Base-by-base conservation (phyloP, 2,113 vertebrate genomes). In the Irena cyanogastra region DNA sequence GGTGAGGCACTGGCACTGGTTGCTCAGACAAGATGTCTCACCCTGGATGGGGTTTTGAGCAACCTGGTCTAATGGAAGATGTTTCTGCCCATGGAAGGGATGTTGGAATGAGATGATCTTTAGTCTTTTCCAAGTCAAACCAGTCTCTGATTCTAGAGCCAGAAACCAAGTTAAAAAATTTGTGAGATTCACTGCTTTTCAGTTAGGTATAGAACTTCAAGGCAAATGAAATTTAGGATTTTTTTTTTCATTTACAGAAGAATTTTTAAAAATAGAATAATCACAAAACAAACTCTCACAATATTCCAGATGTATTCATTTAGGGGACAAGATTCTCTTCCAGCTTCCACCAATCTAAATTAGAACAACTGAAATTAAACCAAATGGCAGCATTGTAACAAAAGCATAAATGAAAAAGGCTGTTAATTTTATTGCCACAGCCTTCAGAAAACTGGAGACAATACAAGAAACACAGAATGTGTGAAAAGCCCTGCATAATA, bases 401-500 rank as follows among this genome's bases (percentile, higher is more conserved):
- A 70, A 10, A 20, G 20, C 28, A 47, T 59, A 91, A 83, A 86
- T 41, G 14, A 74, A 91, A 90, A 71, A 88, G 47, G 26, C 31
- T 68, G 35, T 70, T 80, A 78, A 81, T 80, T 86, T 88, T 93
- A 90, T 74, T 60, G 66, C 85, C 79, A 59, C 49, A 83, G 86
- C 50, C 87, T 92, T 69, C 65, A 94, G 65, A 83, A 94, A 81
- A 82, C 72, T 75, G 54, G 50, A 81, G 76, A 53, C 20, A 60
- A 88, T 54, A 84, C 41, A 87, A 74, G 47, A 83, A 69, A 59
- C 63, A 53, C 66, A 95, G 86, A 94, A 92, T 68, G 83, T 93
- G 81, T 86, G 89, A 94, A 96, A 87, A 96, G 63, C 42, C 80
- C 90, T 80, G 76, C 27, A 52, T 95, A 96, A 97, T 96, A 83